Evolutionary conservation across 2,113 vertebrate genomes (phyloP).

Genomic region (Gadus chalcogrammus): DNA sequence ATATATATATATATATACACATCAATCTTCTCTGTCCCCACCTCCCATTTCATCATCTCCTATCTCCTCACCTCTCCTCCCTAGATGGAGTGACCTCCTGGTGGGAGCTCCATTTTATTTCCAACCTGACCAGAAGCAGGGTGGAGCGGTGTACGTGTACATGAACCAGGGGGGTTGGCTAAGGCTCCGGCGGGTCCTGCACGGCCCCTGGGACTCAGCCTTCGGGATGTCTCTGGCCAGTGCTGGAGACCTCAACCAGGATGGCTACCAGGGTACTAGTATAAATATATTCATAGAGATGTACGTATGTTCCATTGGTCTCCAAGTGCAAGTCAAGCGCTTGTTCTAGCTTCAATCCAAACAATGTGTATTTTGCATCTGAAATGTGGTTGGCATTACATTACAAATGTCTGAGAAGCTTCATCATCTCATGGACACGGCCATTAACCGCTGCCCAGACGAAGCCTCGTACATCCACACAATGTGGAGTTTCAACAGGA

Average conservation of each 20-base stretch:
- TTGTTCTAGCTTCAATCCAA: no score
- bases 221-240: conserved; percentile 83
- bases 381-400: no score
- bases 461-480: no score
- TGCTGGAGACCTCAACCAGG: conserved; percentile 87
- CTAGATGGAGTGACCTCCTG: conserved; percentile 89
- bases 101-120: conserved; percentile 93
- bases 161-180: conserved; percentile 83
- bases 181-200: conserved; percentile 59
- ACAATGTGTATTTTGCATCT: no score
- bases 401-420: no score
- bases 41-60: not conserved
- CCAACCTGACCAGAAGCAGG: conserved; percentile 73
- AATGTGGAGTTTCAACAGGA: no score
- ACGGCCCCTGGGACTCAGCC: conserved; percentile 71
- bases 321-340: no score
- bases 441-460: no score
- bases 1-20: not conserved
- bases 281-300: no score
- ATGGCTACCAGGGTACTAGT: conserved; percentile 86
- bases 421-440: no score
- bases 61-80: not conserved
- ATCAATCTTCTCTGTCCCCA: not conserved
- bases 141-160: conserved; percentile 86
- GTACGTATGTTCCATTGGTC: no score